A percentile compares a stretch with the other conserved stretches of the same genome.
Evolutionary conservation across 2,797 vertebrate species (phyloP).

Genomic region (Sitta carolinensis): DNA sequence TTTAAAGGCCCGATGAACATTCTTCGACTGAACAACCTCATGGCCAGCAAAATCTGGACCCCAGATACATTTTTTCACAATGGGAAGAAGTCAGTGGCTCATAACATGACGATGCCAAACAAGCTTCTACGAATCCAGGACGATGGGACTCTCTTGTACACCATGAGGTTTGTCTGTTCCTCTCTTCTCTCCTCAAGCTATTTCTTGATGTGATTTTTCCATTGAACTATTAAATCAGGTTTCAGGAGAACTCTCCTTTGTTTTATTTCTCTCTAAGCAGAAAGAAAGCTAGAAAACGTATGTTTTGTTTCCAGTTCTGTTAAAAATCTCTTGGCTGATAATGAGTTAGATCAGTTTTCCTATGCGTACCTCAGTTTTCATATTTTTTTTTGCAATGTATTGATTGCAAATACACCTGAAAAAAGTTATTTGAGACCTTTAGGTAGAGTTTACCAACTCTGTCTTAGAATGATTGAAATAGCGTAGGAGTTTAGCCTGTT

Average conservation of each 20-base stretch:
- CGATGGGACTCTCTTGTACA: conserved; percentile 94
- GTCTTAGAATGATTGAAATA: neutral
- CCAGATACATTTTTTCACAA: conserved; percentile 99
- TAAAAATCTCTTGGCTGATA: neutral
- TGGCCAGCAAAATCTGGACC: conserved; percentile 99
- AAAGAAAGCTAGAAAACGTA: neutral
- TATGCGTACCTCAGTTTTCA: neutral
- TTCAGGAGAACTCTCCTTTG: neutral
- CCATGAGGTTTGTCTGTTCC: conserved; percentile 85
- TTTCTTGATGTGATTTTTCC: neutral
- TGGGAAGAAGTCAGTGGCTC: conserved; percentile 97
- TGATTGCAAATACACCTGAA: neutral
- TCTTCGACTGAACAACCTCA: conserved; percentile 95
- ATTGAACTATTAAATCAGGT: neutral
- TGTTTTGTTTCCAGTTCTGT: neutral
- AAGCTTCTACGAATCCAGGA: conserved; percentile 95
- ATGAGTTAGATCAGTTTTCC: neutral
- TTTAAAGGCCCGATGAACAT: conserved; percentile 98
- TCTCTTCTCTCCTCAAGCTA: neutral
- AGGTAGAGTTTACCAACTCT: neutral
- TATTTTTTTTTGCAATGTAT: neutral
- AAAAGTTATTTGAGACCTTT: neutral
- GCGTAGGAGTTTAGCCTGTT: neutral
- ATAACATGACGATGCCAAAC: conserved; percentile 99
- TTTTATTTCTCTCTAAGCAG: neutral